Base-by-base conservation (phyloP, 2,113 vertebrate genomes). In the Tyto alba region DNA sequence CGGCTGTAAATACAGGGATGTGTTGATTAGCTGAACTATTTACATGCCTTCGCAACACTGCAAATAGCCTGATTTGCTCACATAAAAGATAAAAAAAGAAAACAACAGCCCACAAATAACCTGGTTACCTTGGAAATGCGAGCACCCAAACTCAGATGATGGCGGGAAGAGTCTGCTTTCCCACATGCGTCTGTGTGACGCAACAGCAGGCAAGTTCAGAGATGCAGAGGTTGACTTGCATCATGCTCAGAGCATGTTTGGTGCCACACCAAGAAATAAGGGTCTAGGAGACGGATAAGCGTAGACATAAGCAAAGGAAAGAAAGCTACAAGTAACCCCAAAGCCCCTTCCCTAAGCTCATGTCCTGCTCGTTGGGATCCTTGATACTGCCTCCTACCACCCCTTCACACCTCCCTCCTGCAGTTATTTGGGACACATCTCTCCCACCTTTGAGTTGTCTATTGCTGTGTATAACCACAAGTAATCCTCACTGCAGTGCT, bases 51-150 rank as follows among this genome's bases (percentile, higher is more conserved):
- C 4, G 2, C 60, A 84, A 68, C 53, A 73, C 92, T 64, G 63
- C 38, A 76, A 82, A 82, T 82, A 89, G 45, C n/a, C 40, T 19
- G 77, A 73, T 94, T 88, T 95, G 41, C 80, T 96, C 84, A 73
- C 32, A 50, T 12, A 72, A 64, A 87, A 40, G 84, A 84, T 69
- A 67, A 75, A 88, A 83, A 77, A 77, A 60, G 71, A 92, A 93
- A 86, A 50, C 11, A 86, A 84, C 80, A 95, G 43, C 66, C 71
- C 87, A 79, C 62, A 93, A 95, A 90, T 90, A 90, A 96, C 77
- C 85, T 92, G 69, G 80, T 93, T 96, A 82, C 89, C 94, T 90
- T 93, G 89, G 92, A 87, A 94, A 95, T 87, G 45, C 13, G n/a
- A 90, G 77, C 90, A 89, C 60, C 76, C 89, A 77, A 75, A 85